Percentiles rank a stretch among this genome's conserved stretches.
Evolutionary conservation across 2,888 invertebrate species (phyloP).

Genomic region (Eristalinus sepulchralis): DNA sequence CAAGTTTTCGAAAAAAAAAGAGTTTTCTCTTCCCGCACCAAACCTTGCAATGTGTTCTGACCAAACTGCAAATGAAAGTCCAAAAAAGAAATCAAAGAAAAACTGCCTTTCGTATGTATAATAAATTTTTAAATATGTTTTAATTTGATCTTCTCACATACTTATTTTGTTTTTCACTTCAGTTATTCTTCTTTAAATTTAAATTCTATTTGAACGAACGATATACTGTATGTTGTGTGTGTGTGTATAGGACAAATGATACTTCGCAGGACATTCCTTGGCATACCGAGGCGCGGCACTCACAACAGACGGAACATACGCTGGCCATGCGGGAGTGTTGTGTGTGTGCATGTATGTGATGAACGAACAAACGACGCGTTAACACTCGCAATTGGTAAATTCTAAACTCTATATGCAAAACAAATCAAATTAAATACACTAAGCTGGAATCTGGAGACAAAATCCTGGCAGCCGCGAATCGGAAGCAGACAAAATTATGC

Average conservation of each 20-base stretch:
- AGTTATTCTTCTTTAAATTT: slow-evolving; percentile 38
- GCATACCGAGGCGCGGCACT: slow-evolving; percentile 25
- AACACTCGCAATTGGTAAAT: slow-evolving; percentile 28
- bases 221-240: slow-evolving; percentile 38
- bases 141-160: slow-evolving; percentile 63
- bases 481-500: slow-evolving; percentile 38
- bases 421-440: slow-evolving; percentile 29
- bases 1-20: too few relatives aligned
- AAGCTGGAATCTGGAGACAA: slow-evolving; percentile 28
- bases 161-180: slow-evolving; percentile 10
- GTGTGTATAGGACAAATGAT: slow-evolving; percentile 53
- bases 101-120: slow-evolving; percentile 58
- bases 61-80: background rate
- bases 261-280: slow-evolving; percentile 31
- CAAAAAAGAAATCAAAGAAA: slow-evolving; percentile 17
- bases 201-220: slow-evolving; percentile 64
- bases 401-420: slow-evolving; percentile 42
- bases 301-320: slow-evolving; percentile 36
- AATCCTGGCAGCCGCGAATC: slow-evolving; percentile 25
- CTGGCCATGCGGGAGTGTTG: background rate
- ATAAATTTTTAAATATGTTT: slow-evolving; percentile 61
- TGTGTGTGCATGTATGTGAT: background rate
- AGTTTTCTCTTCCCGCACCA: too few relatives aligned
- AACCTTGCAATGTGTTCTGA: too few relatives aligned
- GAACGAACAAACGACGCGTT: slow-evolving; percentile 16